Percentiles rank a stretch among this genome's conserved stretches.
phyloP scores from a whole-genome alignment of 2,113 vertebrate genomes.

The Hemiprocne comata region DNA sequence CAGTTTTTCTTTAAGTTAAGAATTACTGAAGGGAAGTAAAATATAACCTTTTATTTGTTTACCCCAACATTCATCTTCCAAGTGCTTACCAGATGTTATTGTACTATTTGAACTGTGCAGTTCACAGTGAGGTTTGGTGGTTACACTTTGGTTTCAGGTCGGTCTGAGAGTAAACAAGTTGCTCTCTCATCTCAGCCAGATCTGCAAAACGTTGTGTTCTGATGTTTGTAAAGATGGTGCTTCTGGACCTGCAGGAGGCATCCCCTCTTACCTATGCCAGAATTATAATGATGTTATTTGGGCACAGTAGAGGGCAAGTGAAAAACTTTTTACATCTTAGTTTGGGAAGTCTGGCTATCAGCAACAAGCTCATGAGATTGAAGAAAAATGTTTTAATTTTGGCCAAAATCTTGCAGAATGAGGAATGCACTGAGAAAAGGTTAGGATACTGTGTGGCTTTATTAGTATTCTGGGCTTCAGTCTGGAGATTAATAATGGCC shows the following conservation, averaged over 20 bases:
- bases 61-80: neutral
- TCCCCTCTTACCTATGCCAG: neutral
- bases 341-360: neutral
- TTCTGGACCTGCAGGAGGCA: neutral
- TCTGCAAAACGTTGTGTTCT: neutral
- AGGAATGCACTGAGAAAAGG: neutral
- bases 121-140: neutral
- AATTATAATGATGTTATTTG: neutral
- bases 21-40: neutral
- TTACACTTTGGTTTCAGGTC: neutral
- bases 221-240: neutral
- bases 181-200: neutral
- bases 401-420: conserved; percentile 1
- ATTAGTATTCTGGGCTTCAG: conserved; percentile 52
- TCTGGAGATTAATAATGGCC: conserved; percentile 47
- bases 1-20: neutral
- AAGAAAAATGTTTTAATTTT: neutral
- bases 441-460: neutral
- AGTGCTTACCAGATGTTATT: neutral
- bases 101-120: neutral
- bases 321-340: neutral
- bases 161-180: neutral
- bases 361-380: neutral
- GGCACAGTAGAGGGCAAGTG: neutral
- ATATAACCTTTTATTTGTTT: neutral